A percentile compares a stretch with the other conserved stretches of the same genome.
phyloP scores from a whole-genome alignment of 2,888 invertebrate genomes.

The Cerceris ruficornis region DNA sequence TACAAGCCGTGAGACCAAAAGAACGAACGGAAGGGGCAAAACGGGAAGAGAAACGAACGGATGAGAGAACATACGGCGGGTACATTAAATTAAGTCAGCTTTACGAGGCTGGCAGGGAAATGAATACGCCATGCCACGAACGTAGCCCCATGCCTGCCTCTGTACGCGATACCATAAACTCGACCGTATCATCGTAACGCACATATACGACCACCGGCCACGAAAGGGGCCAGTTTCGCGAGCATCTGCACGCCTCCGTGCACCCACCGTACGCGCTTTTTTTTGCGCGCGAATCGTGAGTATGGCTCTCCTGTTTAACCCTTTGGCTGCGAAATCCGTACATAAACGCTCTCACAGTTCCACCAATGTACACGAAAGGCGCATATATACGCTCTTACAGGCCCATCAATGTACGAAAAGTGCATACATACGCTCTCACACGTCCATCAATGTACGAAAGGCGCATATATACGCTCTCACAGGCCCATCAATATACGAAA shows the following conservation, averaged over 20 bases:
- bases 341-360: no score
- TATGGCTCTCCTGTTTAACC: conserved; percentile 8
- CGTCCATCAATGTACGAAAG: no score
- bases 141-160: conserved; percentile 62
- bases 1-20: conserved; percentile 17
- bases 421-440: no score
- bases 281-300: conserved; percentile 28
- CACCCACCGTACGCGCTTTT: conserved; percentile 42
- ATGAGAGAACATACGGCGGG: conserved; percentile 44
- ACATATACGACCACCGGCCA: conserved; percentile 66
- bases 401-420: no score
- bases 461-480: no score
- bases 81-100: conserved; percentile 78
- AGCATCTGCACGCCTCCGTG: conserved; percentile 43
- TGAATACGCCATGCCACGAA: conserved; percentile 70
- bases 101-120: conserved; percentile 77
- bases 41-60: conserved; percentile 6
- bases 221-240: conserved; percentile 53
- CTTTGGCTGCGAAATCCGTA: no score
- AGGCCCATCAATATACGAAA: no score
- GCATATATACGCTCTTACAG: no score
- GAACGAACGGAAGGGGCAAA: conserved; percentile 15
- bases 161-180: conserved; percentile 73
- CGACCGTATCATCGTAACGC: conserved; percentile 71
- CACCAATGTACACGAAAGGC: no score